phyloP scores from a whole-genome alignment of 2,797 vertebrate genomes.

The Cetoscarus ocellatus region DNA sequence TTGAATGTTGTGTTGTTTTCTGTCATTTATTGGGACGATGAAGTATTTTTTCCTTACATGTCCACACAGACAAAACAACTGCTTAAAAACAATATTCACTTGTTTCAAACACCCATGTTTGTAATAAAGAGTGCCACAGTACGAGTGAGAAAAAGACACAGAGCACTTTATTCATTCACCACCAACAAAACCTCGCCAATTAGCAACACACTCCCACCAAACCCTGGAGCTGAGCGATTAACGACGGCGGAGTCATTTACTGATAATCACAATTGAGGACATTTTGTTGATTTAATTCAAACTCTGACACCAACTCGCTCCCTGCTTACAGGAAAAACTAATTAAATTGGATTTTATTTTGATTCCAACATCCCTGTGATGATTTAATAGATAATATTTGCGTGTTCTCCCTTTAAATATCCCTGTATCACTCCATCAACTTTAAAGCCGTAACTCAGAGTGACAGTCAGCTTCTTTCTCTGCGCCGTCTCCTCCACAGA shows the following conservation, averaged over 20 bases:
- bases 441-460: constrained; percentile 8
- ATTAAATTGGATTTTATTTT: background rate
- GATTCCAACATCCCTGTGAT: background rate
- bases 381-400: background rate
- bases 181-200: constrained; percentile 15
- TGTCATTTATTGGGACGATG: constrained; percentile 2
- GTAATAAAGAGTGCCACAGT: background rate
- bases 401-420: background rate
- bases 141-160: constrained; percentile 2
- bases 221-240: constrained; percentile 21
- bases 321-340: background rate
- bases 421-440: constrained; percentile 37
- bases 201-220: background rate
- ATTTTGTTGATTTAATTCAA: constrained; percentile 27
- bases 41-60: constrained; percentile 3
- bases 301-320: constrained; percentile 20
- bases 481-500: constrained; percentile 7
- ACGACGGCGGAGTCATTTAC: constrained; percentile 28
- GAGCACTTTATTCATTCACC: constrained; percentile 20
- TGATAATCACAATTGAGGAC: constrained; percentile 27
- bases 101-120: constrained; percentile 12
- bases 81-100: constrained; percentile 2
- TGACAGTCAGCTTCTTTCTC: constrained; percentile 4
- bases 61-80: background rate
- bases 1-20: no score